These are phyloP conservation scores for Trichonephila clavata DNA, from an alignment of 1,140 invertebrate species.

Conservation along the genomic window DNA sequence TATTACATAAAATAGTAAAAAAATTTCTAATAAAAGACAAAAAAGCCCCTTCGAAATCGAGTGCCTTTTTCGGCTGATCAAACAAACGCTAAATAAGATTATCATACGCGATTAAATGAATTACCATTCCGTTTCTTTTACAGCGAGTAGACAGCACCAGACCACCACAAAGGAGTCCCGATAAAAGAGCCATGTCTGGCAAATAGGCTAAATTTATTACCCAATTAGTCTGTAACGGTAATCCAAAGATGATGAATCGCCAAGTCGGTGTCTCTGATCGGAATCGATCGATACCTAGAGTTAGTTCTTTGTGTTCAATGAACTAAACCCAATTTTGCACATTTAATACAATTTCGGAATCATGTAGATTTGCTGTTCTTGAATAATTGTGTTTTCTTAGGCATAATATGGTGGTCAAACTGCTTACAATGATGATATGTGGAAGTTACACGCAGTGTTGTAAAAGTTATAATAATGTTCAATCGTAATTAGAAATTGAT, in stretches of 20 bases:
- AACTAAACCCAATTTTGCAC: too few species aligned
- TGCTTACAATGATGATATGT: too few species aligned
- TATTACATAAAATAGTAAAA: too few species aligned
- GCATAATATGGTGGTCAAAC: too few species aligned
- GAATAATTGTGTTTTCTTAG: too few species aligned
- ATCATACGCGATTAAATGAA: neutral
- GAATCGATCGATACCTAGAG: neutral
- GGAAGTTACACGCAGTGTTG: too few species aligned
- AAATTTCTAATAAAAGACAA: too few species aligned
- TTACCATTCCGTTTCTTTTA: neutral
- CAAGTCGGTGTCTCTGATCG: neutral
- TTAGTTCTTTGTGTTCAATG: too few species aligned
- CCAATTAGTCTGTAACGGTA: neutral
- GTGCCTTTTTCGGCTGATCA: neutral
- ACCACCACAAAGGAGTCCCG: neutral
- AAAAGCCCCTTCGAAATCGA: neutral
- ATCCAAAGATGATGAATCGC: slow-evolving; percentile 23
- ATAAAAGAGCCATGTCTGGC: slow-evolving; percentile 16
- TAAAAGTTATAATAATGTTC: too few species aligned
- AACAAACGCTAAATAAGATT: neutral
- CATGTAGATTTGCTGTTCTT: too few species aligned
- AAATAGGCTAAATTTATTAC: slow-evolving; percentile 19
- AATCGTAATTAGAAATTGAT: too few species aligned
- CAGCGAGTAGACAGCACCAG: neutral
- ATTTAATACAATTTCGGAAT: too few species aligned